These are phyloP conservation scores for Calephelis nemesis DNA, from an alignment of 1,140 invertebrate genomes.

Conservation along the genomic window DNA sequence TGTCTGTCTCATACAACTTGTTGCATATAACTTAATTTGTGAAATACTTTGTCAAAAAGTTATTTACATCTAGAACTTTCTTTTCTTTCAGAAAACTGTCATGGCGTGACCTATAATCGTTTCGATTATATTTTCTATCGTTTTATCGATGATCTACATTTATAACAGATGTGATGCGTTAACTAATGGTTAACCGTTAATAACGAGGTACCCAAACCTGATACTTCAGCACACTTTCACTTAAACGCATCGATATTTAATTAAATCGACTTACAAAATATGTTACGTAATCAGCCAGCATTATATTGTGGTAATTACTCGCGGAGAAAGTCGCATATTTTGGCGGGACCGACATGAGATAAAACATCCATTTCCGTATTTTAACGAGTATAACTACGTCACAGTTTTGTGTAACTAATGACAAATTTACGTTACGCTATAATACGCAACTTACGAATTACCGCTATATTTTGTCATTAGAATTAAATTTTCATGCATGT, in stretches of 20 bases:
- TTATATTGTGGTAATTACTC: slow-evolving; percentile 56
- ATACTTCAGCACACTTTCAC: slow-evolving; percentile 61
- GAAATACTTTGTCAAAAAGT: too few species aligned
- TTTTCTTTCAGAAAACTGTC: too few species aligned
- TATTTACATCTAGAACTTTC: too few species aligned
- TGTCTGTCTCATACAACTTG: too few species aligned
- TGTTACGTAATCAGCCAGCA: slow-evolving; percentile 49
- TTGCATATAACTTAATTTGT: too few species aligned
- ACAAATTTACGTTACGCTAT: slow-evolving; percentile 2
- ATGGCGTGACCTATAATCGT: too few species aligned
- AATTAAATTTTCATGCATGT: neutral
- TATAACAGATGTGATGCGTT: neutral
- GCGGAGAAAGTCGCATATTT: slow-evolving; percentile 63
- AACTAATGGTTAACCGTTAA: neutral
- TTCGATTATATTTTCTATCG: too few species aligned
- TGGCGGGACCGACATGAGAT: slow-evolving; percentile 35
- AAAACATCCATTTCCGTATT: slow-evolving; percentile 43
- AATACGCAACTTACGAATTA: neutral
- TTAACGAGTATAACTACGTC: slow-evolving; percentile 36
- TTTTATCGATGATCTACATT: neutral
- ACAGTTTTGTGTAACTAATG: slow-evolving; percentile 1
- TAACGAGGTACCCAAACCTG: slow-evolving; percentile 21
- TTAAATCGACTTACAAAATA: slow-evolving; percentile 49
- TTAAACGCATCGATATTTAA: slow-evolving; percentile 37
- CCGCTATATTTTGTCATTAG: neutral